Conservation (phyloP, 2,113 vertebrate genomes). For the Platichthys stellatus region DNA sequence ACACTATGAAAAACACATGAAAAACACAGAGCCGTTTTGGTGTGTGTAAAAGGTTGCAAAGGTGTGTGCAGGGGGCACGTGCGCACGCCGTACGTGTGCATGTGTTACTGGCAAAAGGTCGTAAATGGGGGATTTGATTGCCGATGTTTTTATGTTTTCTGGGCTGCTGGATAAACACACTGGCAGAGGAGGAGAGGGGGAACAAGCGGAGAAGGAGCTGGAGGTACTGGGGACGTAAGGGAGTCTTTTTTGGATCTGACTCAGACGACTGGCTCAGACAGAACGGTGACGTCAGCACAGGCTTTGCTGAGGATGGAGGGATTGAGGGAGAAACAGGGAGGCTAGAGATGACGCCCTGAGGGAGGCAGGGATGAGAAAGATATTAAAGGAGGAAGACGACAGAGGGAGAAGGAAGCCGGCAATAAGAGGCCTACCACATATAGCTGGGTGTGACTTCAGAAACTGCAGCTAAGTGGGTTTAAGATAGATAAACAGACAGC, state of each 20-base stretch:
- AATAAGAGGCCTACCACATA: conserved; percentile 69
- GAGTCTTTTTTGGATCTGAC: conserved; percentile 70
- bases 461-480: conserved; percentile 76
- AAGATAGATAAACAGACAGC: conserved; percentile 73
- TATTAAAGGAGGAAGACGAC: conserved; percentile 65
- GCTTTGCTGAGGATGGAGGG: conserved; percentile 69
- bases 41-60: conserved; percentile 19
- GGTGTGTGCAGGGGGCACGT: conserved; percentile 15
- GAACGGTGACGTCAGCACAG: conserved; percentile 69
- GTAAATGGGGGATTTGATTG: conserved; percentile 40
- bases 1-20: conserved; percentile 42
- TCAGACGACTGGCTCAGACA: conserved; percentile 72
- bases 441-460: conserved; percentile 69
- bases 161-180: conserved; percentile 43
- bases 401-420: conserved; percentile 30
- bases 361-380: conserved; percentile 71
- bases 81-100: conserved; percentile 25
- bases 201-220: conserved; percentile 21
- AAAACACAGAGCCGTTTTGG: conserved; percentile 33
- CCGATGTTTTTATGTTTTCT: conserved; percentile 41
- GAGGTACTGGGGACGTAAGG: conserved; percentile 50
- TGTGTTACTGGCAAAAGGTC: conserved; percentile 14
- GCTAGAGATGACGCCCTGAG: conserved; percentile 64
- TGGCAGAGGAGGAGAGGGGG: conserved; percentile 15
- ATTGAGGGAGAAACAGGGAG: conserved; percentile 67